Conservation (phyloP, 2,113 vertebrate genomes). For the Odontophorus gujanensis region DNA sequence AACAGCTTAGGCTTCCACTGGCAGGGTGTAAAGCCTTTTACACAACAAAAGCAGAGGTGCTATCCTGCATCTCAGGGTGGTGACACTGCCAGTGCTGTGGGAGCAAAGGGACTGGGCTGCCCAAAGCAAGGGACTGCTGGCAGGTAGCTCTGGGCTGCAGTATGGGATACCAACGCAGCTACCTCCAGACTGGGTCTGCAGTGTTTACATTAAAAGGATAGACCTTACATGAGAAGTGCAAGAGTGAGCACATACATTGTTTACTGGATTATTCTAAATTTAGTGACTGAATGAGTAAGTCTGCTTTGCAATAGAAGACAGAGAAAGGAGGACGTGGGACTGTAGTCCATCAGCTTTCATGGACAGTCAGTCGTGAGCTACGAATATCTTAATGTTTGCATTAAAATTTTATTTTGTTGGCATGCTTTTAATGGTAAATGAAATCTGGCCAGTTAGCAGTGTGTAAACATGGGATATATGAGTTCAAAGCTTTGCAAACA, state of each 20-base stretch:
- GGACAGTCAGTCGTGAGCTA: neutral
- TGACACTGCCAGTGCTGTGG: neutral
- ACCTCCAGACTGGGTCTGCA: neutral
- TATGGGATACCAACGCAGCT: accelerated
- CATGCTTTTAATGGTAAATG: constrained; percentile 47
- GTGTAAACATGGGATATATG: constrained; percentile 6
- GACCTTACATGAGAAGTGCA: neutral
- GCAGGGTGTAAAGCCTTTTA: neutral
- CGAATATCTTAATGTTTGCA: neutral
- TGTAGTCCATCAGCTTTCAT: neutral
- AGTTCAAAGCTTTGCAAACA: constrained; percentile 13
- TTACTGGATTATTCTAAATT: neutral
- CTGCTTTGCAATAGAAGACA: neutral
- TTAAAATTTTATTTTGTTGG: constrained; percentile 55
- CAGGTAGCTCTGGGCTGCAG: neutral
- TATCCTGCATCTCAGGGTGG: neutral
- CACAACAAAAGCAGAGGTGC: neutral
- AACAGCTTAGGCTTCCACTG: neutral
- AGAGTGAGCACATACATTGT: neutral
- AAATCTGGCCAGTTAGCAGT: constrained; percentile 11
- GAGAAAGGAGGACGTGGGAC: neutral
- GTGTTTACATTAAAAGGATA: neutral
- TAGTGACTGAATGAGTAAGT: neutral
- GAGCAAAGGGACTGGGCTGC: neutral
- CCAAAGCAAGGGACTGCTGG: accelerated